Evolutionary conservation across 2,888 invertebrate species (phyloP).

Genomic region (Cyrtodaria siliqua): DNA sequence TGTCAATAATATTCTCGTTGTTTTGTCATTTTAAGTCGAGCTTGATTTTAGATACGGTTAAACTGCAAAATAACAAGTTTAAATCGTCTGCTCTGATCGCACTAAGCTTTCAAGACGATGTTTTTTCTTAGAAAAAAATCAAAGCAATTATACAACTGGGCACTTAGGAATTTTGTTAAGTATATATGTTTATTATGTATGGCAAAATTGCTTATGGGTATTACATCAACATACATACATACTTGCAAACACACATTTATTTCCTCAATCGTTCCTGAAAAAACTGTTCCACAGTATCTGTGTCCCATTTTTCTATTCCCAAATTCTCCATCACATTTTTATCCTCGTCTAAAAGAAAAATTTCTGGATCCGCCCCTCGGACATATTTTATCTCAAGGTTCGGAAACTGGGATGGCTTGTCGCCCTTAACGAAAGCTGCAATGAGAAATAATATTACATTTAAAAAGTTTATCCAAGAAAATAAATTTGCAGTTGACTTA

Average conservation of each 20-base stretch:
- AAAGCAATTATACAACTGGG: neutral
- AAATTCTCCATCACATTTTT: constrained; percentile 94
- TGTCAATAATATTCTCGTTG: no score
- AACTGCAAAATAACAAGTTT: no score
- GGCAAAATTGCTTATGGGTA: neutral
- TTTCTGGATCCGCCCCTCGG: constrained; percentile 96
- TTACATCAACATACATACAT: neutral
- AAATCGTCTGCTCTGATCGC: neutral
- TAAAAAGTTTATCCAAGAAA: no score
- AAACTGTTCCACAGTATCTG: constrained; percentile 98
- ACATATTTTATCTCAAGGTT: constrained; percentile 97
- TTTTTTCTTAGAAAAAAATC: no score
- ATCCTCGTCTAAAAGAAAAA: constrained; percentile 93
- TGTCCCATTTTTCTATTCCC: constrained; percentile 99
- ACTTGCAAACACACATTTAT: constrained; percentile 45
- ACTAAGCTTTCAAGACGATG: neutral
- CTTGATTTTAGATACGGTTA: no score
- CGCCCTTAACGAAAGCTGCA: constrained; percentile 97
- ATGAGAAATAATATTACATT: constrained; percentile 48
- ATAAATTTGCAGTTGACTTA: no score
- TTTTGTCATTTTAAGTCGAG: no score
- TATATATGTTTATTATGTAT: neutral
- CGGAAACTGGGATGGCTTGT: constrained; percentile 94
- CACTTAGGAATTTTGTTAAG: neutral
- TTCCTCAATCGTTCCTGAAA: constrained; percentile 92